Percentiles rank a stretch among this genome's conserved stretches.
phyloP scores from a whole-genome alignment of 2,113 vertebrate species.

The Sclerurus mexicanus region DNA sequence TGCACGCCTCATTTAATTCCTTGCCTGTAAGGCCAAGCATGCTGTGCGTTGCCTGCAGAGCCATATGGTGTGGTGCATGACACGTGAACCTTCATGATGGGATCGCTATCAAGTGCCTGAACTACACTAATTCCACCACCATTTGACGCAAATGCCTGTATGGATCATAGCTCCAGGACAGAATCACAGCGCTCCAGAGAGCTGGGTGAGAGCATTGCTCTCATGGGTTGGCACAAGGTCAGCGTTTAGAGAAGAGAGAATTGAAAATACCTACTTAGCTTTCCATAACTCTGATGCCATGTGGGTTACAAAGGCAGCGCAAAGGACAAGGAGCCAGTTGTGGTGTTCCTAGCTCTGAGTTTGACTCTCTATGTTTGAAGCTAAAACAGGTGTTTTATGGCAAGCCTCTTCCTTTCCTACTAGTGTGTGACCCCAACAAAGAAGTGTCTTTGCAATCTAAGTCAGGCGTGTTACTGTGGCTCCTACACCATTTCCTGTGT shows the following conservation, averaged over 20 bases:
- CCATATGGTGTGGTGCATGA: background rate
- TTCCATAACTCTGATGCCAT: background rate
- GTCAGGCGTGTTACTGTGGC: slow-evolving; percentile 46
- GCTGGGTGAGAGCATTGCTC: background rate
- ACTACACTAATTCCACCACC: background rate
- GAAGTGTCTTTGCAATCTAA: slow-evolving; percentile 41
- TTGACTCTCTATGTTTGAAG: background rate
- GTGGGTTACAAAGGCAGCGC: background rate
- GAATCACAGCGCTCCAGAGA: background rate
- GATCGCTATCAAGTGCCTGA: background rate
- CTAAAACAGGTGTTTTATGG: background rate
- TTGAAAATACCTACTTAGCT: background rate
- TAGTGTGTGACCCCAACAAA: background rate
- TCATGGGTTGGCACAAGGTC: background rate
- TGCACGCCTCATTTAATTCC: background rate
- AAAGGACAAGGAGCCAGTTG: background rate
- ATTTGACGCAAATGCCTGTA: background rate
- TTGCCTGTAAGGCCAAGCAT: background rate
- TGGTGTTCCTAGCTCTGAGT: background rate
- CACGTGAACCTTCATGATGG: background rate
- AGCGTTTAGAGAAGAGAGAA: background rate
- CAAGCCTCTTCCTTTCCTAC: background rate
- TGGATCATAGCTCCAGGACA: background rate
- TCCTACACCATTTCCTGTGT: slow-evolving; percentile 49
- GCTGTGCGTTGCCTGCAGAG: background rate